Evolutionary conservation across 1,140 invertebrate genomes (phyloP).

Genomic region (Halyomorpha halys): DNA sequence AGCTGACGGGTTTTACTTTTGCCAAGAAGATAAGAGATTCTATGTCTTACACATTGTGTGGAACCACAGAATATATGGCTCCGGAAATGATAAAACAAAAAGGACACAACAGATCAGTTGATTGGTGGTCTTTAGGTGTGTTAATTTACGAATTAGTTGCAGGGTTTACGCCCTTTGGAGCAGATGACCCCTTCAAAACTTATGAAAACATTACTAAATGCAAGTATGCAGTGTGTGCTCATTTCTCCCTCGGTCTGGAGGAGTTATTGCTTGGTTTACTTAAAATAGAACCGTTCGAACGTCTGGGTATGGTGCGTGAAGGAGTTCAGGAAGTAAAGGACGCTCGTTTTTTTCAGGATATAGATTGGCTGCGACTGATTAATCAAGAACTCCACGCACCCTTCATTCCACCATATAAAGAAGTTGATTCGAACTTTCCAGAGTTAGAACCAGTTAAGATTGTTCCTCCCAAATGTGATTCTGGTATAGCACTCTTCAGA

Average conservation of each 20-base stretch:
- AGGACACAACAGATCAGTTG: conserved; percentile 91
- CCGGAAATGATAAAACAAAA: conserved; percentile 91
- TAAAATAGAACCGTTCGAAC: conserved; percentile 73
- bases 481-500: no score
- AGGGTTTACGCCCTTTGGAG: conserved; percentile 73
- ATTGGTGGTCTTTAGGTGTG: conserved; percentile 93
- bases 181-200: conserved; percentile 73
- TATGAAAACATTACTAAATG: conserved; percentile 78
- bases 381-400: conserved; percentile 29
- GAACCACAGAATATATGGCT: conserved; percentile 91
- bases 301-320: conserved; percentile 82
- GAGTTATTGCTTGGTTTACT: conserved; percentile 81
- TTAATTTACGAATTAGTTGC: conserved; percentile 76
- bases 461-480: no score
- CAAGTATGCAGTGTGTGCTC: conserved; percentile 57
- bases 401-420: neutral
- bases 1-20: conserved; percentile 30
- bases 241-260: conserved; percentile 63
- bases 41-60: conserved; percentile 89
- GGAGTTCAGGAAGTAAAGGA: conserved; percentile 57
- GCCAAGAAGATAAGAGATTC: conserved; percentile 32
- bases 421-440: no score
- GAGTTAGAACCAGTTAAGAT: no score
- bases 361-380: conserved; percentile 27
- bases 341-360: conserved; percentile 35